Base-by-base conservation (phyloP, 2,113 vertebrate genomes). In the Rafetus swinhoei region DNA sequence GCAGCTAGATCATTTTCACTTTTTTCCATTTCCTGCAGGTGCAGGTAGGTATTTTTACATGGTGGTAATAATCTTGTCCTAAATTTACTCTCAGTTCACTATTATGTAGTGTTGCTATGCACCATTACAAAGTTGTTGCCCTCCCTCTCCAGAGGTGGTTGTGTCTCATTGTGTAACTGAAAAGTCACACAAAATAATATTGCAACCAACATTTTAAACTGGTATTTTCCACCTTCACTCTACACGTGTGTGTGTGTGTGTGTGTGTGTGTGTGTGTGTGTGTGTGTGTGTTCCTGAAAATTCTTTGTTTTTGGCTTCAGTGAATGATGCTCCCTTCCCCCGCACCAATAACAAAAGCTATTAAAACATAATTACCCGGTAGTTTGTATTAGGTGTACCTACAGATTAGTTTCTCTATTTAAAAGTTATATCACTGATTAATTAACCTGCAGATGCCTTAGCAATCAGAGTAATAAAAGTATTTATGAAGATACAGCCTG, bases 401-500 rank as follows among this genome's bases (percentile, higher is more conserved):
- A 55, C 24, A 80, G 22, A 93, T 86, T 91, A 84, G 3, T 85
- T 92, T 84, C 53, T 59, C 2, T 82, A 81, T 87, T 94, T 93
- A 54, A 88, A 95, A 91, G 7, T 89, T 90, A 85, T 45, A 9
- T 79, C 69, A 60, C 83, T 87, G 55, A 35, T 82, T 88, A 95
- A 94, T 56, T 92, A 90, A 90, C 54, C 45, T 89, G 35, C 74
- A 88, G 60, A 79, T 90, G 89, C 72, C 88, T 82, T 87, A 29
- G 35, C 87, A 95, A 10, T 91, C 50, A 35, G 0, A 1, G 8
- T 87, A 96, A 84, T 93, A 94, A 81, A 82, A 80, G 16, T 85
- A 94, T 85, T 95, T 95, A 84, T 90, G 79, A 95, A 91, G 80
- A 83, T 81, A 74, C 0, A 10, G 21, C 84, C 74, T 92, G n/a